Percentiles rank a stretch among this genome's conserved stretches.
Conservation (phyloP, 2,888 invertebrate species). For the Epinotia brunnichana region DNA sequence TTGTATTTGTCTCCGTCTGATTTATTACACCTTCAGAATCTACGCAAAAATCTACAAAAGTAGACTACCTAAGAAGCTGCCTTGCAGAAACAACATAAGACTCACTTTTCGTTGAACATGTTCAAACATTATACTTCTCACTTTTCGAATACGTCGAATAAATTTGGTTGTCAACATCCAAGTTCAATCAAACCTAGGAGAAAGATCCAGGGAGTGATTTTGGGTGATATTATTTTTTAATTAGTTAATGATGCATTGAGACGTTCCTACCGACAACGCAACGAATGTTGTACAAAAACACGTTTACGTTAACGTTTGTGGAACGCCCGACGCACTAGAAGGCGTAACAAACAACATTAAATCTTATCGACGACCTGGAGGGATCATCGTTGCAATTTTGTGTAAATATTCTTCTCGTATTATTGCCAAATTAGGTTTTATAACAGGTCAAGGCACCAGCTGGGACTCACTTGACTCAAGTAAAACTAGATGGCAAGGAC, state of each 20-base stretch:
- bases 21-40: neutral
- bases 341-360: neutral
- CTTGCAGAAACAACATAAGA: neutral
- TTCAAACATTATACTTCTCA: neutral
- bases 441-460: neutral
- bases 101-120: neutral
- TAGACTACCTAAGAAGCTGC: neutral
- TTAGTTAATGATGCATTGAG: conserved; percentile 1
- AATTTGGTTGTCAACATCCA: conserved; percentile 3
- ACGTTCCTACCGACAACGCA: conserved; percentile 23
- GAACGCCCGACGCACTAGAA: neutral
- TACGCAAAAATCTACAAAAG: neutral
- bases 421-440: neutral
- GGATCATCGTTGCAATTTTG: neutral
- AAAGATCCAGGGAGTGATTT: conserved; percentile 34
- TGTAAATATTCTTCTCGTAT: neutral
- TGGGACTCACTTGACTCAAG: too few relatives aligned
- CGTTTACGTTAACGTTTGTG: neutral
- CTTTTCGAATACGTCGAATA: too few relatives aligned
- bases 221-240: conserved; percentile 14
- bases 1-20: neutral
- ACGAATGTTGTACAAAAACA: conserved; percentile 4
- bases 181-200: conserved; percentile 20
- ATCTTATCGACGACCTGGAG: neutral
- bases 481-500: neutral